phyloP scores from a whole-genome alignment of 2,113 vertebrate genomes.

The Ascaphus truei region DNA sequence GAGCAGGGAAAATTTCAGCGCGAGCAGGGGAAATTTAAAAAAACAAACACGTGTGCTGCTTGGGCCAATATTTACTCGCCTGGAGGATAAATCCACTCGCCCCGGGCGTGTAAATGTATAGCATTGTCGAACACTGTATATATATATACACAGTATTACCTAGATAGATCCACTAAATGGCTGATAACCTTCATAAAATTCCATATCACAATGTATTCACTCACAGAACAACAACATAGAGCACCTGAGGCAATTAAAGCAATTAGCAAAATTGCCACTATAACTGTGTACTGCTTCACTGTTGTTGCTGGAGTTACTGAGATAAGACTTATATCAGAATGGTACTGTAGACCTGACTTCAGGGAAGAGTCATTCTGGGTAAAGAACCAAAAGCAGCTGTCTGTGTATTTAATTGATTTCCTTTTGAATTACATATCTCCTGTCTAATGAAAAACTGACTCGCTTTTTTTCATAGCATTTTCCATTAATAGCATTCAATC shows the following conservation, averaged over 20 bases:
- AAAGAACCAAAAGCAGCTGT: neutral
- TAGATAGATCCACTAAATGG: neutral
- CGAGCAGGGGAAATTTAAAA: too few species aligned
- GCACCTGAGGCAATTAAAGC: conserved; percentile 9
- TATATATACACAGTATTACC: too few species aligned
- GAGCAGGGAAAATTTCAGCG: too few species aligned
- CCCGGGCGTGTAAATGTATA: too few species aligned
- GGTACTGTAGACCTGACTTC: neutral
- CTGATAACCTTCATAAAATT: conserved; percentile 1
- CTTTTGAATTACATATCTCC: conserved; percentile 16
- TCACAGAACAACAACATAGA: neutral
- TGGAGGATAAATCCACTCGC: too few species aligned
- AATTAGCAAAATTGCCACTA: conserved; percentile 4
- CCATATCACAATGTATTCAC: neutral
- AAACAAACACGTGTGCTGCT: too few species aligned
- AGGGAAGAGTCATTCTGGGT: neutral
- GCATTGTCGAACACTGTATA: too few species aligned
- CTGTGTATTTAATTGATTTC: conserved; percentile 18
- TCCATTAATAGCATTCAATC: conserved; percentile 1
- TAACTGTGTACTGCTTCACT: neutral
- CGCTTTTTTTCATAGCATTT: neutral
- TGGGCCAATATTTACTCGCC: too few species aligned
- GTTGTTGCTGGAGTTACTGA: neutral
- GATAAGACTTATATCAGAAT: conserved; percentile 20
- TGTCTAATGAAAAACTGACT: neutral